A percentile compares a stretch with the other conserved stretches of the same genome.
Conservation (phyloP, 1,140 invertebrate species). For the Chrysoperla carnea region DNA sequence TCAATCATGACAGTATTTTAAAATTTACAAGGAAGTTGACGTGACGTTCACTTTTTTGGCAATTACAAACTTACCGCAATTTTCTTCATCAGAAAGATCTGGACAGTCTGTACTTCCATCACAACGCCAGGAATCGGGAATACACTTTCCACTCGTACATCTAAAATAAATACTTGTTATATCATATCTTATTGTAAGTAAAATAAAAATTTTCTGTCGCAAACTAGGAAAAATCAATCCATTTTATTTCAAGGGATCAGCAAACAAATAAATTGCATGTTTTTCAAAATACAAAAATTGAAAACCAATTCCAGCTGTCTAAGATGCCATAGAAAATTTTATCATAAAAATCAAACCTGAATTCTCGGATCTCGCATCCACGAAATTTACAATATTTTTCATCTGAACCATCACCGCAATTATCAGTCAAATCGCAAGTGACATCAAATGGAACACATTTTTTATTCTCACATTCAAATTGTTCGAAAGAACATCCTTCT, state of each 20-base stretch:
- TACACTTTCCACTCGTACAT: conserved; percentile 45
- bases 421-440: conserved; percentile 51
- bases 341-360: conserved; percentile 18
- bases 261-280: too few relatives aligned
- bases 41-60: too few relatives aligned
- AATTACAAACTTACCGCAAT: conserved; percentile 26
- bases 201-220: too few relatives aligned
- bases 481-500: conserved; percentile 11
- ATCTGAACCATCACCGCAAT: conserved; percentile 67
- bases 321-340: too few relatives aligned
- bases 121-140: conserved; percentile 51
- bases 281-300: too few relatives aligned
- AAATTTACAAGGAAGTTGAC: too few relatives aligned
- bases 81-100: conserved; percentile 52
- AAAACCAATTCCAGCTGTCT: too few relatives aligned
- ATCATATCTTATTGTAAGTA: too few relatives aligned
- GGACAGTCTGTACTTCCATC: conserved; percentile 48
- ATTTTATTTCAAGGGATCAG: too few relatives aligned
- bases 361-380: conserved; percentile 21
- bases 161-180: conserved; percentile 22
- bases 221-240: too few relatives aligned
- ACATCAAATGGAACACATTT: conserved; percentile 27
- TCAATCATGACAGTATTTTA: too few relatives aligned
- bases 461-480: conserved; percentile 34
- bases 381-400: conserved; percentile 25